phyloP scores from a whole-genome alignment of 2,888 invertebrate species.

The Drosophila algonquin region DNA sequence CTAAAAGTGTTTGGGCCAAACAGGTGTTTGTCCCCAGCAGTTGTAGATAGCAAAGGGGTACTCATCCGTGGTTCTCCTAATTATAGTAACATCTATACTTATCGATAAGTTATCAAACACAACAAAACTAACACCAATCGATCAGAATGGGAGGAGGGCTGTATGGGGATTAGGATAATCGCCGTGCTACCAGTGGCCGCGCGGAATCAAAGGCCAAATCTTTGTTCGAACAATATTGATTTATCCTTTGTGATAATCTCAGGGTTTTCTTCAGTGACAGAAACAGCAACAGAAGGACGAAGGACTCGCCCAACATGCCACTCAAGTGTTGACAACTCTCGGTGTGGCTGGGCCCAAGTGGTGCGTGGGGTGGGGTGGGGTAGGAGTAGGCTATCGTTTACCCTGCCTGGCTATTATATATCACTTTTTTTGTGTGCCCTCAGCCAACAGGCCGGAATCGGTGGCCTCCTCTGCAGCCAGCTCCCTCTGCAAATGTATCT shows the following conservation, averaged over 20 bases:
- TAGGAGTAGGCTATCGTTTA: slow-evolving; percentile 14
- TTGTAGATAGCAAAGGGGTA: background rate
- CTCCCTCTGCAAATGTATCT: background rate
- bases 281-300: slow-evolving; percentile 9
- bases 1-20: slow-evolving; percentile 37
- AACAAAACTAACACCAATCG: slow-evolving; percentile 26
- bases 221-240: slow-evolving; percentile 38
- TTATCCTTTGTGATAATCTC: slow-evolving; percentile 41
- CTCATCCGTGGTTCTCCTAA: background rate
- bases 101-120: slow-evolving; percentile 4
- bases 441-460: slow-evolving; percentile 21
- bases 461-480: slow-evolving; percentile 14
- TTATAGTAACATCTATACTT: background rate
- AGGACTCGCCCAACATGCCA: slow-evolving; percentile 33
- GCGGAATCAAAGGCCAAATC: slow-evolving; percentile 37
- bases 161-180: slow-evolving; percentile 22
- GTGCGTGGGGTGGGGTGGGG: slow-evolving; percentile 8
- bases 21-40: slow-evolving; percentile 47
- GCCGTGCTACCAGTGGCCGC: slow-evolving; percentile 25
- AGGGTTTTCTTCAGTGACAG: slow-evolving; percentile 4
- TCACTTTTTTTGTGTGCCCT: slow-evolving; percentile 41
- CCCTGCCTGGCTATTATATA: slow-evolving; percentile 48
- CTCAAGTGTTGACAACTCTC: slow-evolving; percentile 46
- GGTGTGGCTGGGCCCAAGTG: slow-evolving; percentile 4
- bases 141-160: slow-evolving; percentile 7